Percentiles rank a stretch among this genome's conserved stretches.
Evolutionary conservation across 2,113 vertebrate genomes (phyloP).

Genomic region (Sterna hirundo): DNA sequence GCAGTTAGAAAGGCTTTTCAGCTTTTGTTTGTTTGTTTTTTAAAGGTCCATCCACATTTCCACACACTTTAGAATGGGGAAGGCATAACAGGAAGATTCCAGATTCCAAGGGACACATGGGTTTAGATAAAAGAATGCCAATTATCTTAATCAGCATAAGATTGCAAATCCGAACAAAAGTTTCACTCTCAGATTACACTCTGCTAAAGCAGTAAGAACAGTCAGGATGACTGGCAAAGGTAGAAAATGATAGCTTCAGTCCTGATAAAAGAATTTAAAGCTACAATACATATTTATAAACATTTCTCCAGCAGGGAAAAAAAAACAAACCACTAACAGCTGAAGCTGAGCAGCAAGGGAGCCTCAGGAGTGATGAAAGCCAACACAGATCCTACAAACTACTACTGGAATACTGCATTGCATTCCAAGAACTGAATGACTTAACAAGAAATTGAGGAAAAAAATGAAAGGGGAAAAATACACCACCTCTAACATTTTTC

Average conservation of each 20-base stretch:
- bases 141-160: not conserved
- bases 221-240: not conserved
- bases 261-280: not conserved
- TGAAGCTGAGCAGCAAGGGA: not conserved
- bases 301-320: not conserved
- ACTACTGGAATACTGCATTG: not conserved
- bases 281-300: not conserved
- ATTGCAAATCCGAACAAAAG: not conserved
- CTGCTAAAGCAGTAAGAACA: not conserved
- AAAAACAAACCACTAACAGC: not conserved
- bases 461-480: not conserved
- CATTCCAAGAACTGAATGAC: not conserved
- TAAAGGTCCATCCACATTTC: not conserved
- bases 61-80: not conserved
- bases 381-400: not conserved
- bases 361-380: not conserved
- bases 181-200: not conserved
- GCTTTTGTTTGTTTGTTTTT: not conserved
- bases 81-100: not conserved
- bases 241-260: not conserved
- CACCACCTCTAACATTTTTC: not conserved
- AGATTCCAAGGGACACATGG: not conserved
- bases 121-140: not conserved
- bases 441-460: not conserved
- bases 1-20: not conserved